Conservation (phyloP, 1,140 invertebrate genomes). For the Drosophila micromelanica region DNA sequence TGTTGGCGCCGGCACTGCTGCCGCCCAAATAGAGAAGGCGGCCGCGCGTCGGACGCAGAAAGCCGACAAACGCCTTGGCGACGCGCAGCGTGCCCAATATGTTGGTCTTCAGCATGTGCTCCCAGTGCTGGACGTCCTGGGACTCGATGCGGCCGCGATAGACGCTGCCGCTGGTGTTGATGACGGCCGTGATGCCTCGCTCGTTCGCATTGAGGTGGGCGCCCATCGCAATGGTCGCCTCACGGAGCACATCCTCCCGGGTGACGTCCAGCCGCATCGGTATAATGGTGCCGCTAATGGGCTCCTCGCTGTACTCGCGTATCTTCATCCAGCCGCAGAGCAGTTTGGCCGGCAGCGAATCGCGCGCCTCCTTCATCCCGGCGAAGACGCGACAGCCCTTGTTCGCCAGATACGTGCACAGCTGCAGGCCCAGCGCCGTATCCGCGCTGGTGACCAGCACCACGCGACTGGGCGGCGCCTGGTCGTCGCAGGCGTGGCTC, state of each 20-base stretch:
- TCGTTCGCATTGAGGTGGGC: constrained; percentile 92
- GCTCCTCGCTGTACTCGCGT: constrained; percentile 85
- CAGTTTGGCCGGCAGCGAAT: constrained; percentile 85
- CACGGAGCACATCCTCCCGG: constrained; percentile 91
- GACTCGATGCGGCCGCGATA: constrained; percentile 88
- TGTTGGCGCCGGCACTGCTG: constrained; percentile 41
- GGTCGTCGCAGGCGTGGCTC: constrained; percentile 69
- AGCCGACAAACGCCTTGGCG: constrained; percentile 89
- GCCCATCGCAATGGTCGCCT: constrained; percentile 90
- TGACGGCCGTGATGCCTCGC: constrained; percentile 92
- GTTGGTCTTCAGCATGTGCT: constrained; percentile 90
- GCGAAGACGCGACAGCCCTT: constrained; percentile 91
- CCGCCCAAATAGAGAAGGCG: constrained; percentile 87
- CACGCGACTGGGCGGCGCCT: constrained; percentile 85
- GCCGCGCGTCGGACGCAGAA: constrained; percentile 86
- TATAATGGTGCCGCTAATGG: constrained; percentile 85
- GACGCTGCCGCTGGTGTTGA: constrained; percentile 91
- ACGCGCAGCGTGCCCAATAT: constrained; percentile 90
- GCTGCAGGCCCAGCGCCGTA: constrained; percentile 89
- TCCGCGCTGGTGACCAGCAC: constrained; percentile 92
- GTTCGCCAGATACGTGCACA: constrained; percentile 87
- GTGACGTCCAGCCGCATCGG: constrained; percentile 91
- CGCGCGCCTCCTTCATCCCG: constrained; percentile 87
- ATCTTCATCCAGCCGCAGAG: constrained; percentile 87
- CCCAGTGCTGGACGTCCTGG: constrained; percentile 91